These are phyloP conservation scores for Drosophila kambysellisi DNA, from an alignment of 2,888 invertebrate genomes.

Conservation along the genomic window DNA sequence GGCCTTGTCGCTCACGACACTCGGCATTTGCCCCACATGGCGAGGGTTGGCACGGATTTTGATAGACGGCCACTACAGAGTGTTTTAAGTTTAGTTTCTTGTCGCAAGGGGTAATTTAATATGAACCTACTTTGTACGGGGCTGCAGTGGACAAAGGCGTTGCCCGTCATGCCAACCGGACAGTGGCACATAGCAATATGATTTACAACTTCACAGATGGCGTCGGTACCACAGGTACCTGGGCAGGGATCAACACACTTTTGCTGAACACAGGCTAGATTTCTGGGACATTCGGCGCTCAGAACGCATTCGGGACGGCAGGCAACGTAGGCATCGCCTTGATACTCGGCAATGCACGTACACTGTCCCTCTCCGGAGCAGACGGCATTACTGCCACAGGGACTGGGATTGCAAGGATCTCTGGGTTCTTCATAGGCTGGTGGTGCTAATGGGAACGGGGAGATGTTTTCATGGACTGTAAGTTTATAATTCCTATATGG, in stretches of 20 bases:
- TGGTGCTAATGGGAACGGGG: conserved; percentile 53
- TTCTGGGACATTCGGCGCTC: conserved; percentile 88
- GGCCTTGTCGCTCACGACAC: conserved; percentile 89
- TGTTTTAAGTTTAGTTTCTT: conserved; percentile 19
- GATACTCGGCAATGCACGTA: conserved; percentile 88
- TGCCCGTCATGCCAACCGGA: conserved; percentile 89
- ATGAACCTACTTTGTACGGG: conserved; percentile 83
- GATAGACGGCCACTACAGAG: conserved; percentile 83
- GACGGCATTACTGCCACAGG: conserved; percentile 91
- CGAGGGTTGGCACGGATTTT: conserved; percentile 89
- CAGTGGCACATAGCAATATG: conserved; percentile 91
- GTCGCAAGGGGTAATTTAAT: neutral
- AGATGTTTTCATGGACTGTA: neutral
- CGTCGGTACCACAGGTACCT: conserved; percentile 89
- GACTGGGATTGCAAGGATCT: conserved; percentile 89
- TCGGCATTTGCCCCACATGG: conserved; percentile 92
- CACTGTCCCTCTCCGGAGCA: conserved; percentile 89
- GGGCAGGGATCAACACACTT: conserved; percentile 90
- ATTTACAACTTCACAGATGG: conserved; percentile 90
- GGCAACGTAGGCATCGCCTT: conserved; percentile 89
- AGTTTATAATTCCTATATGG: too few species aligned
- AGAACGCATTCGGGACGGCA: conserved; percentile 91
- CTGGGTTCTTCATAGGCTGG: conserved; percentile 80
- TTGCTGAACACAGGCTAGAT: conserved; percentile 89
- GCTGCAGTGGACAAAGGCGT: conserved; percentile 88